Percentiles rank a stretch among this genome's conserved stretches.
Conservation (phyloP, 2,888 invertebrate species). For the Hypena proboscidalis region DNA sequence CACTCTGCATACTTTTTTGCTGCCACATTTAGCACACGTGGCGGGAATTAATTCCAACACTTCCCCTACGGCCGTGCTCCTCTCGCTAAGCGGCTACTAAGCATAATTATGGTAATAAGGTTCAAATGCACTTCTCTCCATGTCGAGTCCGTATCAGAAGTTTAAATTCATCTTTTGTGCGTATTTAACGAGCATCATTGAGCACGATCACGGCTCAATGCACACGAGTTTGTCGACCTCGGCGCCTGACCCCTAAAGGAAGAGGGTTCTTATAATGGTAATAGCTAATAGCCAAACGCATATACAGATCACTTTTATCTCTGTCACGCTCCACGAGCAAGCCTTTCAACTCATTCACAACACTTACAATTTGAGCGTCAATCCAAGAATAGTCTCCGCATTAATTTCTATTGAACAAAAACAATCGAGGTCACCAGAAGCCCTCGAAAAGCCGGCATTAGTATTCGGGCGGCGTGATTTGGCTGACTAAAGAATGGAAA, state of each 20-base stretch:
- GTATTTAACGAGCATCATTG: constrained; percentile 51
- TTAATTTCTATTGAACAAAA: constrained; percentile 49
- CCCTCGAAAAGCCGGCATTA: constrained; percentile 51
- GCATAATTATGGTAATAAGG: constrained; percentile 40
- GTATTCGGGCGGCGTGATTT: constrained; percentile 51
- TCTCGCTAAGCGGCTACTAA: constrained; percentile 36
- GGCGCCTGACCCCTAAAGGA: constrained; percentile 70
- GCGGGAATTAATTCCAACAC: constrained; percentile 36
- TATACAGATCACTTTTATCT: constrained; percentile 67
- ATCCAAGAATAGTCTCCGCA: constrained; percentile 30
- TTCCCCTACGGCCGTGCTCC: constrained; percentile 36
- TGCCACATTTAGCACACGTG: constrained; percentile 24
- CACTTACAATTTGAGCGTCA: constrained; percentile 30
- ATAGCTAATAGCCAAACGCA: constrained; percentile 63
- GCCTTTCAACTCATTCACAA: constrained; percentile 51
- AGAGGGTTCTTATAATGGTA: constrained; percentile 74
- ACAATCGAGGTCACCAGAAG: constrained; percentile 45
- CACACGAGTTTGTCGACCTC: constrained; percentile 74
- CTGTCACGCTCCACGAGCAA: constrained; percentile 67
- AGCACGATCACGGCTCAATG: constrained; percentile 61
- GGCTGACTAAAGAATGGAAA: constrained; percentile 48
- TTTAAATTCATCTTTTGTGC: constrained; percentile 55
- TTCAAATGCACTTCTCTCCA: constrained; percentile 22
- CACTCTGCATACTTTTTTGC: constrained; percentile 33
- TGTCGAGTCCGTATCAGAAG: constrained; percentile 31